These are phyloP conservation scores for Oncorhynchus nerka DNA, from an alignment of 2,113 vertebrate species.

Conservation along the genomic window DNA sequence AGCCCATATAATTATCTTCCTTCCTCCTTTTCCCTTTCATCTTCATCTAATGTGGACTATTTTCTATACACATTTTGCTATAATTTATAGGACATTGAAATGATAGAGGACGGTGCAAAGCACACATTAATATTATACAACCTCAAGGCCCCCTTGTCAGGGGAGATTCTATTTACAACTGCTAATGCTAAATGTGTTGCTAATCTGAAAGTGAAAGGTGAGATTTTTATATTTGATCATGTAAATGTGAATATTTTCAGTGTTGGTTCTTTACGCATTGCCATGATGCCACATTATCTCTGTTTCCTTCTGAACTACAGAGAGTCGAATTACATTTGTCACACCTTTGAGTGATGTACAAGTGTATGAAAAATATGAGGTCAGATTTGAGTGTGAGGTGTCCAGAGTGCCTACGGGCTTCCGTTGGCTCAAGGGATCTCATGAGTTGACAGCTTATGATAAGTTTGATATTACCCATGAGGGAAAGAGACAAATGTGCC, in stretches of 20 bases:
- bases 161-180: constrained; percentile 88
- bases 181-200: constrained; percentile 92
- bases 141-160: constrained; percentile 89
- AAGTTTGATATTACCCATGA: constrained; percentile 85
- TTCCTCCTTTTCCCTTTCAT: not conserved
- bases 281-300: not conserved
- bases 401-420: constrained; percentile 89
- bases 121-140: constrained; percentile 91
- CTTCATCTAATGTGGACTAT: not conserved
- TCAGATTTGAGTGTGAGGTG: constrained; percentile 92
- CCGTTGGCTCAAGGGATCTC: constrained; percentile 92
- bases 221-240: not conserved
- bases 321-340: constrained; percentile 89
- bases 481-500: constrained; percentile 82
- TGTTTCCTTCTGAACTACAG: constrained; percentile 74
- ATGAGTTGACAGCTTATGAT: constrained; percentile 83
- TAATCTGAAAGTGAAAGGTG: constrained; percentile 98
- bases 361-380: constrained; percentile 95
- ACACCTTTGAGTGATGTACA: constrained; percentile 89
- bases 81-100: constrained; percentile 85
- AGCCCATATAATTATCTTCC: no score
- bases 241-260: not conserved
- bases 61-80: constrained; percentile 24
- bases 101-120: constrained; percentile 92
- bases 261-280: not conserved